Conservation (phyloP, 2,888 invertebrate genomes). For the Aethes cnicana region DNA sequence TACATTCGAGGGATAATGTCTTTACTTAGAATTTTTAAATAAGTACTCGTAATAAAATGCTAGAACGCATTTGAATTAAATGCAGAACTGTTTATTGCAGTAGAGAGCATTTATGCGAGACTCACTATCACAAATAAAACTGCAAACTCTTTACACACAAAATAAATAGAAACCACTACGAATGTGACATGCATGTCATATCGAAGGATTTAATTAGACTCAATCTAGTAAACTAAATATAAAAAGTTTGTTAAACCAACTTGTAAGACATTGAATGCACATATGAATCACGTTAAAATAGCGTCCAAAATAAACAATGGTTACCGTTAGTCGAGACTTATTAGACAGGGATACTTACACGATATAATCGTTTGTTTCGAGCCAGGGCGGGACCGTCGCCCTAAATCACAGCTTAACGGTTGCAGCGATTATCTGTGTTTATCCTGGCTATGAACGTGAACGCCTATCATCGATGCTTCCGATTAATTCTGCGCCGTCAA, state of each 20-base stretch:
- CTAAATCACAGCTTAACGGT: constrained; percentile 64
- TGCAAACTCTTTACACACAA: too few species aligned
- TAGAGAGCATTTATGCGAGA: neutral
- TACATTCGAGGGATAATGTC: too few species aligned
- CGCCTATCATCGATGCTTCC: constrained; percentile 64
- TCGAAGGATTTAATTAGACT: too few species aligned
- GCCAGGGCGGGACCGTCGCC: constrained; percentile 51
- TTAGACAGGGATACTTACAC: constrained; percentile 20
- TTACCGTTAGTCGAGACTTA: constrained; percentile 16
- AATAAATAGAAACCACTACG: too few species aligned
- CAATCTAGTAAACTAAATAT: constrained; percentile 39
- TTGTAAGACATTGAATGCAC: neutral
- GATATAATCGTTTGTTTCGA: constrained; percentile 30
- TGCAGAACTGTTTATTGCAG: neutral
- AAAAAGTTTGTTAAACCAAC: neutral
- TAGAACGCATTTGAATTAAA: neutral
- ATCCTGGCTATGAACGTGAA: constrained; percentile 63
- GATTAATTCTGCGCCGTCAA: constrained; percentile 56
- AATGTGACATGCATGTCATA: too few species aligned
- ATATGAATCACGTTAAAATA: neutral
- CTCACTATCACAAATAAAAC: too few species aligned
- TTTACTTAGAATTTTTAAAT: neutral
- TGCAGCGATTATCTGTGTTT: constrained; percentile 59
- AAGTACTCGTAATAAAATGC: too few species aligned
- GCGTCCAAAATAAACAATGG: constrained; percentile 16